Evolutionary conservation across 2,888 invertebrate species (phyloP).

Genomic region (Odontocolon sp.): DNA sequence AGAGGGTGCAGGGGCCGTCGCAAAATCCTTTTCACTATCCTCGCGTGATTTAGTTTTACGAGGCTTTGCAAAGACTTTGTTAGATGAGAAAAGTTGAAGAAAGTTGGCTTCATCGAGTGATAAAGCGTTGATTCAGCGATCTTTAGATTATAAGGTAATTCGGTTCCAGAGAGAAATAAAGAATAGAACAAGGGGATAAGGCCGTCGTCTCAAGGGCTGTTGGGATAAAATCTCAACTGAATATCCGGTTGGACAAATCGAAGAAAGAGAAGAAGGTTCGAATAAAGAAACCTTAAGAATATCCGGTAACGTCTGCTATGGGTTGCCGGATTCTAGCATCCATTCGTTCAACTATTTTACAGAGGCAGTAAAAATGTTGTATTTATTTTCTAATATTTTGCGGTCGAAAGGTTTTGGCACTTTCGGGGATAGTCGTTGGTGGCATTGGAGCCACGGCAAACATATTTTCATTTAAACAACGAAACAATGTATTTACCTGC

Average conservation of each 20-base stretch:
- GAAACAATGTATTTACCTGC: not conserved
- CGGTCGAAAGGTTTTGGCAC: slow-evolving; percentile 7
- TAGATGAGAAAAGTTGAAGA: slow-evolving; percentile 2
- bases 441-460: not conserved
- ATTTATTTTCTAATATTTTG: slow-evolving; percentile 25
- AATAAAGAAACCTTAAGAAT: slow-evolving; percentile 13
- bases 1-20: not conserved
- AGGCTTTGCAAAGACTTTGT: not conserved
- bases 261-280: slow-evolving; percentile 2
- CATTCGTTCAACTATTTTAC: slow-evolving; percentile 25
- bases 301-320: not conserved
- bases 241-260: not conserved
- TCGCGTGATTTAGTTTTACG: not conserved
- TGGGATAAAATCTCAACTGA: slow-evolving; percentile 8
- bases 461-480: not conserved
- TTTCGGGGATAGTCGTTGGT: not conserved
- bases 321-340: slow-evolving; percentile 29
- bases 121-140: slow-evolving; percentile 3
- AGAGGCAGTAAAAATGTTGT: slow-evolving; percentile 20
- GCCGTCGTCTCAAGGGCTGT: not conserved
- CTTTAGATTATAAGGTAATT: slow-evolving; percentile 16
- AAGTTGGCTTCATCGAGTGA: not conserved
- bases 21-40: too few species aligned
- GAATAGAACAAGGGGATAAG: not conserved
- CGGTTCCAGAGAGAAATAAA: not conserved